Evolutionary conservation across 2,888 invertebrate species (phyloP).

Genomic region (Drosophila percnosoma): DNA sequence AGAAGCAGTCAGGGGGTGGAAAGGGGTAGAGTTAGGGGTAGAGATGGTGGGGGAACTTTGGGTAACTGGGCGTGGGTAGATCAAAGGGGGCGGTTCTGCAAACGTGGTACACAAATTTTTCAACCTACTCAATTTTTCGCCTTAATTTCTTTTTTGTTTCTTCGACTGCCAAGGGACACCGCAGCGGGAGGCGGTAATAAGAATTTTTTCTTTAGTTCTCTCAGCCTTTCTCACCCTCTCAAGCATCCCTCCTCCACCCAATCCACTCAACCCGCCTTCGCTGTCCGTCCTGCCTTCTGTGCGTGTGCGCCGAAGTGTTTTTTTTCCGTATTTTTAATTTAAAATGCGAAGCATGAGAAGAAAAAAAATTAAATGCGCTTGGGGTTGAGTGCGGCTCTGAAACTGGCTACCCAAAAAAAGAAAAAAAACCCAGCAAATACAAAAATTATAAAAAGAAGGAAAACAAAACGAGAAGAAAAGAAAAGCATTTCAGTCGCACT

Average conservation of each 20-base stretch:
- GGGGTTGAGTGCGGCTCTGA: conserved; percentile 48
- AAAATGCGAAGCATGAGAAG: conserved; percentile 75
- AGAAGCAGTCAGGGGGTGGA: background rate
- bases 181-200: conserved; percentile 75
- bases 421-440: conserved; percentile 8
- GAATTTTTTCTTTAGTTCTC: conserved; percentile 74
- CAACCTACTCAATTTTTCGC: conserved; percentile 81
- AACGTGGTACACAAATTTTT: conserved; percentile 80
- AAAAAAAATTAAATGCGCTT: conserved; percentile 65
- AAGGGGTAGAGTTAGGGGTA: background rate
- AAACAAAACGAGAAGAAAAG: conserved; percentile 43
- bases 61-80: conserved; percentile 1
- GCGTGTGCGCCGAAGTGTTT: conserved; percentile 76
- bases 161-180: conserved; percentile 62
- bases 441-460: conserved; percentile 26
- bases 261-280: background rate
- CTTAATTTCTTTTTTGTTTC: conserved; percentile 80
- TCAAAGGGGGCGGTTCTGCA: conserved; percentile 42
- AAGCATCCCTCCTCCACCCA: background rate
- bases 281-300: conserved; percentile 34
- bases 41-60: background rate
- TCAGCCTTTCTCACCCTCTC: conserved; percentile 18
- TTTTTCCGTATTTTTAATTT: conserved; percentile 81
- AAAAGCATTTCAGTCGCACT: conserved; percentile 56
- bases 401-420: conserved; percentile 8